Percentiles rank a stretch among this genome's conserved stretches.
Conservation (phyloP, 2,113 vertebrate genomes). For the Sebastes schlegelii region DNA sequence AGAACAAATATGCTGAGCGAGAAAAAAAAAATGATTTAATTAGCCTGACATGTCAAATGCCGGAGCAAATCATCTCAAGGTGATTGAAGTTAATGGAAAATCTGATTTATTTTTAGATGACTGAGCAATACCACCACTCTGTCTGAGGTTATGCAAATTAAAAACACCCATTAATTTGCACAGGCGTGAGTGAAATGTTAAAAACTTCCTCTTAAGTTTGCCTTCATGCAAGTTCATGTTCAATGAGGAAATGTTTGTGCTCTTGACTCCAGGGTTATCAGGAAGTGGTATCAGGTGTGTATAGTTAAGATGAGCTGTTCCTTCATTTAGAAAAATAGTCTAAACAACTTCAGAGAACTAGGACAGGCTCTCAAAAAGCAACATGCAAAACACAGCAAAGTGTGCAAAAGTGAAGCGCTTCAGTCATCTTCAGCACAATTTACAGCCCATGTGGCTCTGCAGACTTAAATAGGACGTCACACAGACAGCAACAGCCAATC, state of each 20-base stretch:
- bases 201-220: neutral
- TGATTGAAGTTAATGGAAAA: constrained; percentile 10
- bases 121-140: neutral
- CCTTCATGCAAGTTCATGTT: neutral
- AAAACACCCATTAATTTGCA: neutral
- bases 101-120: constrained; percentile 34
- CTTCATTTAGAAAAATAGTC: neutral
- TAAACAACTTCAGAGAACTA: neutral
- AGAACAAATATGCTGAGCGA: constrained; percentile 50
- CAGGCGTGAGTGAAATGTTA: neutral
- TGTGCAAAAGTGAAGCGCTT: accelerated
- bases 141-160: constrained; percentile 37
- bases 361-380: neutral
- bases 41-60: constrained; percentile 40
- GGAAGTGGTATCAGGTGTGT: neutral
- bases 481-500: neutral
- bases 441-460: neutral
- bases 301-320: neutral
- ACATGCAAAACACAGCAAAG: too few species aligned
- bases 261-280: neutral
- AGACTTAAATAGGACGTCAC: neutral
- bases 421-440: neutral
- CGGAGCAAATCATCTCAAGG: constrained; percentile 33
- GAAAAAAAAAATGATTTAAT: constrained; percentile 40
- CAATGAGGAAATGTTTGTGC: neutral